Evolutionary conservation across 2,888 invertebrate genomes (phyloP).

Genomic region (Cephus pygmeus): DNA sequence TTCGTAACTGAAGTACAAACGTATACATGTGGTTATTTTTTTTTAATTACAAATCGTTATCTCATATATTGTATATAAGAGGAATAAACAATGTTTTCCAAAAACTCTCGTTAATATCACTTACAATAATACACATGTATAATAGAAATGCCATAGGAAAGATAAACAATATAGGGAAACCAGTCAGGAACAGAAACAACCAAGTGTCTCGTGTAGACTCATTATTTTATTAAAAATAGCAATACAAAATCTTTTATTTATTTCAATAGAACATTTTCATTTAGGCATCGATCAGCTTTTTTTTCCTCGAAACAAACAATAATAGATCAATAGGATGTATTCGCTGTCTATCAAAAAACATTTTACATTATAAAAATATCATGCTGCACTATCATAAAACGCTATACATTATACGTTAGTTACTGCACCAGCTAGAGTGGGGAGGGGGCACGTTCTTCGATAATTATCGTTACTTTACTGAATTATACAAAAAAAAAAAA

Average conservation of each 20-base stretch:
- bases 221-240: slow-evolving; percentile 58
- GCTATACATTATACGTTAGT: slow-evolving; percentile 30
- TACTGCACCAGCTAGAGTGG: slow-evolving; percentile 43
- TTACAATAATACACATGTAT: neutral
- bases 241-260: slow-evolving; percentile 58
- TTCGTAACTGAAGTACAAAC: neutral
- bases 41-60: neutral
- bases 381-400: slow-evolving; percentile 59
- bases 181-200: neutral
- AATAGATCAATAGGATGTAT: slow-evolving; percentile 43
- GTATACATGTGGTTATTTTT: neutral
- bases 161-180: neutral
- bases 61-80: neutral
- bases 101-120: neutral
- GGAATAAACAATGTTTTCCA: neutral
- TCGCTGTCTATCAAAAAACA: slow-evolving; percentile 50
- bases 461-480: slow-evolving; percentile 29
- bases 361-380: slow-evolving; percentile 60
- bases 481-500: slow-evolving; percentile 25
- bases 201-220: slow-evolving; percentile 31
- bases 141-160: neutral
- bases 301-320: slow-evolving; percentile 42
- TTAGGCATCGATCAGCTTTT: slow-evolving; percentile 41
- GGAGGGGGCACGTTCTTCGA: slow-evolving; percentile 44
- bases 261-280: slow-evolving; percentile 52